Evolutionary conservation across 92 coral and sea anemone genomes (phyloP).

Genomic region (Blastomussa wellsi): DNA sequence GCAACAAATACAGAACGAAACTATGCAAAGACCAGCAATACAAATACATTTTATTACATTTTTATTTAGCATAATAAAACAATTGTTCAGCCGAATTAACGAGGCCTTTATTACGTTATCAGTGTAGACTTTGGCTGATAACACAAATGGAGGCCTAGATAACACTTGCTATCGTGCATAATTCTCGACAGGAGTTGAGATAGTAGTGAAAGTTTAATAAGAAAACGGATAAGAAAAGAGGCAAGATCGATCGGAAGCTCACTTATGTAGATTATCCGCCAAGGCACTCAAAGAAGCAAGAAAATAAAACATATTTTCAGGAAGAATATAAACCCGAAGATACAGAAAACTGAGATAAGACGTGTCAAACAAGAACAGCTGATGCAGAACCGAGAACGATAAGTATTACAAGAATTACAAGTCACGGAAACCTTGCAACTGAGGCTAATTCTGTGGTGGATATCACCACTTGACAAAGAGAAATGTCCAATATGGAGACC

Average conservation of each 20-base stretch:
- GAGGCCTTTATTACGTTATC: neutral
- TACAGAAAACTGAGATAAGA: neutral
- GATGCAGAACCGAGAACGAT: conserved; percentile 4
- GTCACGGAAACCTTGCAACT: conserved; percentile 7
- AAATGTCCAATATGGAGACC: neutral
- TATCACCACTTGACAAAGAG: neutral
- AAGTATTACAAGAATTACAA: neutral
- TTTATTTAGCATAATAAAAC: neutral
- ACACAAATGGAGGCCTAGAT: neutral
- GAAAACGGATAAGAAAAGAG: neutral
- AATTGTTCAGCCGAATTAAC: neutral
- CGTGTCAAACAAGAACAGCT: neutral
- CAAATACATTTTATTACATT: neutral
- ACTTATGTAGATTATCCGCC: neutral
- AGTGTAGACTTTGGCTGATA: neutral
- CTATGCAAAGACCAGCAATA: neutral
- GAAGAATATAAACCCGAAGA: neutral
- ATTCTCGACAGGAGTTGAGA: neutral
- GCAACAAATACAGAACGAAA: neutral
- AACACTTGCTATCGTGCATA: neutral
- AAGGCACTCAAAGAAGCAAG: neutral
- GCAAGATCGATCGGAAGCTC: neutral
- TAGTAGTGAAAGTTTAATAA: neutral
- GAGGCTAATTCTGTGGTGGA: conserved; percentile 1
- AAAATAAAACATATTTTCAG: neutral